Percentiles rank a stretch among this genome's conserved stretches.
phyloP scores from a whole-genome alignment of 2,113 vertebrate genomes.

The Cynopterus brachyotis region DNA sequence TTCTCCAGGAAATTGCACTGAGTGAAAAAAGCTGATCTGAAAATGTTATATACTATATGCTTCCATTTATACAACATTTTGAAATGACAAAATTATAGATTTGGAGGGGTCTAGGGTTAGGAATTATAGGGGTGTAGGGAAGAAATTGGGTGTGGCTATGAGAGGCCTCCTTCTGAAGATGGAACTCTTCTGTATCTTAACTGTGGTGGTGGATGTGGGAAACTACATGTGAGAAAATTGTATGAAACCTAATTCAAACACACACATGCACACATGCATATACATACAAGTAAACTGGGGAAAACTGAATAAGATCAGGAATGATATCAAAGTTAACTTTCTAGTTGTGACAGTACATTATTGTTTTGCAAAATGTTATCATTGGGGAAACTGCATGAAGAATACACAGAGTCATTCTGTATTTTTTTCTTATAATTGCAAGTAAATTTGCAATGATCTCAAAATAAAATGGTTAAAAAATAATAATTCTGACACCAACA shows the following conservation, averaged over 20 bases:
- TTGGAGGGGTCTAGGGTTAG: neutral
- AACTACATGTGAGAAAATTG: neutral
- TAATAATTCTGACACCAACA: neutral
- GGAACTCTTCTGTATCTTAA: neutral
- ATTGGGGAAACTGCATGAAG: neutral
- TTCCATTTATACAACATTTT: neutral
- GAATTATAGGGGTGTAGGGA: accelerated
- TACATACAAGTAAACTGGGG: neutral
- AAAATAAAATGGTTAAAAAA: neutral
- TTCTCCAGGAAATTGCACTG: neutral
- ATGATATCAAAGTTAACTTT: neutral
- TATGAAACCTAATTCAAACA: neutral
- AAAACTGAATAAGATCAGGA: neutral
- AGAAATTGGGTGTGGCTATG: neutral
- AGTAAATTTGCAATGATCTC: neutral
- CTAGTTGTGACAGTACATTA: neutral
- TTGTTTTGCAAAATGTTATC: neutral
- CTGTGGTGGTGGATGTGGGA: neutral
- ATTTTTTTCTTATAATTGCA: neutral
- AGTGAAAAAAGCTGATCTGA: neutral
- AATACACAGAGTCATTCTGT: neutral
- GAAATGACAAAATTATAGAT: neutral
- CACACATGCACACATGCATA: too few species aligned
- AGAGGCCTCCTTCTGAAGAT: too few species aligned
- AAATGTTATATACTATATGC: neutral